Evolutionary conservation across 2,888 invertebrate genomes (phyloP).

Genomic region (Orthosia incerta): DNA sequence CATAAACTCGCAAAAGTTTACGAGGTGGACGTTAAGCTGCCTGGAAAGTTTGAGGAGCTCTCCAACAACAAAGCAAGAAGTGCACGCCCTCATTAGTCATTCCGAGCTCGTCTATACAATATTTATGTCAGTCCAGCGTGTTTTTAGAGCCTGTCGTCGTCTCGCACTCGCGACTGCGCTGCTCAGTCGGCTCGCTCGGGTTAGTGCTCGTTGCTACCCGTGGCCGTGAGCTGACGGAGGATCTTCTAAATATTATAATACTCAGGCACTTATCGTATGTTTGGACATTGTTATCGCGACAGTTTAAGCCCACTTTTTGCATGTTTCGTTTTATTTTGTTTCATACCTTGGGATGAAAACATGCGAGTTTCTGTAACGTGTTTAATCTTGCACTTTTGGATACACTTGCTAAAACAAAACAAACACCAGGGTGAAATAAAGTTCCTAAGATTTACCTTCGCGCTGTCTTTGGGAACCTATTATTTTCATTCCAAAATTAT

Average conservation of each 20-base stretch:
- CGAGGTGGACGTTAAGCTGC: conserved; percentile 42
- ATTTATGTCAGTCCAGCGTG: conserved; percentile 85
- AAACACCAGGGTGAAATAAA: too few relatives aligned
- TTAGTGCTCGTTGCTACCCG: conserved; percentile 52
- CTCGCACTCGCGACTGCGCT: conserved; percentile 58
- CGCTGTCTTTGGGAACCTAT: too few relatives aligned
- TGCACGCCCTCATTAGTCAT: conserved; percentile 84
- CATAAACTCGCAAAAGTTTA: conserved; percentile 45
- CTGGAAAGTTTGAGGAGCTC: conserved; percentile 60
- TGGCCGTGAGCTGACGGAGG: background rate
- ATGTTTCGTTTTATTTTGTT: background rate
- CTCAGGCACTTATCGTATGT: background rate
- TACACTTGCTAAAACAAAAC: too few relatives aligned
- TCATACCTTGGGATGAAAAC: background rate
- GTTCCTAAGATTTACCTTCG: too few relatives aligned
- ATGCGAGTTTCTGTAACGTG: background rate
- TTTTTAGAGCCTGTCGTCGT: conserved; percentile 73
- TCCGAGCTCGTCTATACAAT: conserved; percentile 86
- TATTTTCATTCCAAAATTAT: too few relatives aligned
- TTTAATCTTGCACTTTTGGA: too few relatives aligned
- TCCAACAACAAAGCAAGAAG: conserved; percentile 67
- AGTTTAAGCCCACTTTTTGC: background rate
- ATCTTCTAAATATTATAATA: conserved; percentile 21
- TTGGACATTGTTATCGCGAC: background rate
- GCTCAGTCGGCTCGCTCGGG: conserved; percentile 47